phyloP scores from a whole-genome alignment of 2,797 vertebrate genomes.

The Coregonus sp. region DNA sequence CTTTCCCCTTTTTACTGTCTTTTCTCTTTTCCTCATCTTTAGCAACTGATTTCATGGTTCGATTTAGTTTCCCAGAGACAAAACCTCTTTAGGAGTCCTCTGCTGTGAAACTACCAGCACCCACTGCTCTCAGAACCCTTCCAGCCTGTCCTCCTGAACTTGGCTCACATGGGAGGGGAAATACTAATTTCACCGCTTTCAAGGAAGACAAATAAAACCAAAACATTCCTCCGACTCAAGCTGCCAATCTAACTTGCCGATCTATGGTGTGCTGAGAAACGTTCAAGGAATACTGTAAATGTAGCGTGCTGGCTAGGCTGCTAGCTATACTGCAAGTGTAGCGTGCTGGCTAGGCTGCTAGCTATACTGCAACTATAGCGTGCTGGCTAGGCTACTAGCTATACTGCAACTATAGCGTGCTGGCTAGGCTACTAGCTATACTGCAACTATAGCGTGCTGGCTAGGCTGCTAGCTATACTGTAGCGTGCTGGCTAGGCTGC shows the following conservation, averaged over 20 bases:
- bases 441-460: too few species aligned
- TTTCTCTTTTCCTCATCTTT: constrained; percentile 41
- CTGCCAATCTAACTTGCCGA: constrained; percentile 18
- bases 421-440: too few species aligned
- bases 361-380: too few species aligned
- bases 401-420: too few species aligned
- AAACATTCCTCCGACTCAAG: constrained; percentile 36
- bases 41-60: constrained; percentile 73
- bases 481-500: too few species aligned
- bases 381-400: too few species aligned
- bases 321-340: background rate
- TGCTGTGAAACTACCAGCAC: constrained; percentile 69
- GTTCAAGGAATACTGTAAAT: constrained; percentile 18
- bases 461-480: too few species aligned
- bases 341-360: too few species aligned
- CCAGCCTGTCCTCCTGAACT: constrained; percentile 65
- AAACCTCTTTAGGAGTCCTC: constrained; percentile 67
- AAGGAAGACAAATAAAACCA: constrained; percentile 37
- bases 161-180: constrained; percentile 59
- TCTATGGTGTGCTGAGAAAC: constrained; percentile 7
- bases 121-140: constrained; percentile 63
- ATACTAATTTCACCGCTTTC: constrained; percentile 57
- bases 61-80: constrained; percentile 64
- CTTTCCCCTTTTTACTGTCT: constrained; percentile 32
- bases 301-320: background rate